Conservation (phyloP, 2,797 vertebrate species). For the Ceyx erithaca region DNA sequence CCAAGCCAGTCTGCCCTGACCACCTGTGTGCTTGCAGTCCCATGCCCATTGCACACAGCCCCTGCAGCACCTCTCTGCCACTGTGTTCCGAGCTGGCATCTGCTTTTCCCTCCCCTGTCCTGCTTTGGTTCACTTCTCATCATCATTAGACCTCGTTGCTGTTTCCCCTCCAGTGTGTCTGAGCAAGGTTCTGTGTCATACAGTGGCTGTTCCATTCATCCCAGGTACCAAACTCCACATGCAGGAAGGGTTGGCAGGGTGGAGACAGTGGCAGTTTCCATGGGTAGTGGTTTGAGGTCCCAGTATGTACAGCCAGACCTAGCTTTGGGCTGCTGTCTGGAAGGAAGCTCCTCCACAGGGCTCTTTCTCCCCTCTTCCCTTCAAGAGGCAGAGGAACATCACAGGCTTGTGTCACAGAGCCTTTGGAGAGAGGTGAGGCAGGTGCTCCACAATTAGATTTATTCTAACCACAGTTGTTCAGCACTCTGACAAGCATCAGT, state of each 20-base stretch:
- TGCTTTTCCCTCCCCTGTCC: background rate
- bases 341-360: background rate
- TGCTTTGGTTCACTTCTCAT: background rate
- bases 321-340: background rate
- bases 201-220: background rate
- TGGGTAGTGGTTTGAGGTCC: background rate
- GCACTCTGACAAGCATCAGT: background rate
- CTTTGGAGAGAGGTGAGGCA: background rate
- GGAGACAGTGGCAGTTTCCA: background rate
- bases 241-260: background rate
- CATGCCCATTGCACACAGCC: background rate
- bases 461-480: background rate
- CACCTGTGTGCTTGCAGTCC: background rate
- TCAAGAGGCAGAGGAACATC: background rate
- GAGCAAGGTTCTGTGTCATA: background rate
- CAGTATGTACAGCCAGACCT: rapidly evolving
- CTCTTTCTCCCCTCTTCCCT: background rate
- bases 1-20: background rate
- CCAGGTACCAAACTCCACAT: background rate
- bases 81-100: background rate
- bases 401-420: background rate
- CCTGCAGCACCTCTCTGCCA: background rate
- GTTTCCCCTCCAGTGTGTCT: background rate
- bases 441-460: background rate
- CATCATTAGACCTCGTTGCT: background rate